Percentiles rank a stretch among this genome's conserved stretches.
phyloP scores from a whole-genome alignment of 2,797 vertebrate genomes.

The Potorous gilbertii region DNA sequence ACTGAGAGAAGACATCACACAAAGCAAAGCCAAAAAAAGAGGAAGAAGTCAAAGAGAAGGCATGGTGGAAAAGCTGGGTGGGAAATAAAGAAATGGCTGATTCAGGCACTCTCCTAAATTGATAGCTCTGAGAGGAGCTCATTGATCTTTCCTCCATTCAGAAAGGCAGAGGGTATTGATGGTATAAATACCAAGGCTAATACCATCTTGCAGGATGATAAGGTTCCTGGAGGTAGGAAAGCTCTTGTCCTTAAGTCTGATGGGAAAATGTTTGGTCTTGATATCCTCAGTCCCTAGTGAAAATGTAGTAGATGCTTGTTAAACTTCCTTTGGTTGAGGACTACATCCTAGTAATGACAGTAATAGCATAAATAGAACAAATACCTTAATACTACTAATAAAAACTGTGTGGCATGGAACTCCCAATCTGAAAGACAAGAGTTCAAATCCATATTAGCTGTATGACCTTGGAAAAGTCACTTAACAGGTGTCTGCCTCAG shows the following conservation, averaged over 20 bases:
- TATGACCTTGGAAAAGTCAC: not conserved
- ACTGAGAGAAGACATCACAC: not conserved
- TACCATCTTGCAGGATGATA: not conserved
- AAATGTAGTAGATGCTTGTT: not conserved
- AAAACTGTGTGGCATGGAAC: not conserved
- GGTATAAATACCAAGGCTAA: not conserved
- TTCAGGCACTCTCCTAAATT: not conserved
- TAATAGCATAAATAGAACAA: not conserved
- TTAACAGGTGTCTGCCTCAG: not conserved
- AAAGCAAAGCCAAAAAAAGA: not conserved
- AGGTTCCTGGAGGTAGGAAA: not conserved
- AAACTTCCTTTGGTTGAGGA: not conserved
- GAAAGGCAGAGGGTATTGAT: not conserved
- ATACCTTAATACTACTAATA: not conserved
- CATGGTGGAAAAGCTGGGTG: not conserved
- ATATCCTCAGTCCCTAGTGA: not conserved
- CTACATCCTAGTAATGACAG: not conserved
- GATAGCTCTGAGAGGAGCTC: not conserved
- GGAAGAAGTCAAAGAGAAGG: not conserved
- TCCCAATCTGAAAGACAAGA: not conserved
- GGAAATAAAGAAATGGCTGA: not conserved
- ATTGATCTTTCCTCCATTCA: not conserved
- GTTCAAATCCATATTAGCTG: not conserved
- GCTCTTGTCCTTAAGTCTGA: not conserved
- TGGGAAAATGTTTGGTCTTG: not conserved